Conservation (phyloP, 2,113 vertebrate genomes). For the Rutilus rutilus region DNA sequence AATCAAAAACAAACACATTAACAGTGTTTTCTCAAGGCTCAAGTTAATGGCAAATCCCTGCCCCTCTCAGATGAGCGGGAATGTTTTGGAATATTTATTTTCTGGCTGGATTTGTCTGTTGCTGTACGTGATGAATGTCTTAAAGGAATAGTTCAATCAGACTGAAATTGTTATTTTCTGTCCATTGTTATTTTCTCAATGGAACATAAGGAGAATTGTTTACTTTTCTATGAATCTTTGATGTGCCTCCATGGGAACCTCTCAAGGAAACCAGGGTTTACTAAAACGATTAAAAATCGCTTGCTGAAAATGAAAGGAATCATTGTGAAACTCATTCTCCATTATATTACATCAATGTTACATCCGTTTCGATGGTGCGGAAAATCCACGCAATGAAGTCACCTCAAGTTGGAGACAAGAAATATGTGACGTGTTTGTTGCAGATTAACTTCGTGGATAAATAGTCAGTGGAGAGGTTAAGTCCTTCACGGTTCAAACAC, state of each 20-base stretch:
- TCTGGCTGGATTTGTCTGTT: background rate
- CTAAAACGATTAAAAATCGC: background rate
- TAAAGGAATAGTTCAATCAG: background rate
- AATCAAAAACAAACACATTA: slow-evolving; percentile 60
- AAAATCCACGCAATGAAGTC: background rate
- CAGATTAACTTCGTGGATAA: background rate
- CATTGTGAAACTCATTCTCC: background rate
- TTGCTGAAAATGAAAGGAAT: background rate
- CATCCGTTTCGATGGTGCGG: background rate
- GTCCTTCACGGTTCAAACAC: background rate
- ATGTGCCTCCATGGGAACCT: too few species aligned
- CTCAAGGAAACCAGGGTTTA: background rate
- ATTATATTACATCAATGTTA: background rate
- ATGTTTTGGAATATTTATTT: slow-evolving; percentile 19
- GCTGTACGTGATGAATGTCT: background rate
- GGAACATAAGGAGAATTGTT: background rate
- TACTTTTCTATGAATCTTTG: background rate
- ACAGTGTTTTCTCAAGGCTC: slow-evolving; percentile 50
- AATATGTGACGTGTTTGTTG: background rate
- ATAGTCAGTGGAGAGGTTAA: background rate
- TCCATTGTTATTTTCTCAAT: background rate
- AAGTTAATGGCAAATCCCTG: background rate
- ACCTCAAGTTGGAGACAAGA: background rate
- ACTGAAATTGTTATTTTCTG: background rate
- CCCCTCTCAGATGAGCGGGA: background rate